These are phyloP conservation scores for Phymatocera aterrima DNA, from an alignment of 2,888 invertebrate genomes.

Conservation along the genomic window DNA sequence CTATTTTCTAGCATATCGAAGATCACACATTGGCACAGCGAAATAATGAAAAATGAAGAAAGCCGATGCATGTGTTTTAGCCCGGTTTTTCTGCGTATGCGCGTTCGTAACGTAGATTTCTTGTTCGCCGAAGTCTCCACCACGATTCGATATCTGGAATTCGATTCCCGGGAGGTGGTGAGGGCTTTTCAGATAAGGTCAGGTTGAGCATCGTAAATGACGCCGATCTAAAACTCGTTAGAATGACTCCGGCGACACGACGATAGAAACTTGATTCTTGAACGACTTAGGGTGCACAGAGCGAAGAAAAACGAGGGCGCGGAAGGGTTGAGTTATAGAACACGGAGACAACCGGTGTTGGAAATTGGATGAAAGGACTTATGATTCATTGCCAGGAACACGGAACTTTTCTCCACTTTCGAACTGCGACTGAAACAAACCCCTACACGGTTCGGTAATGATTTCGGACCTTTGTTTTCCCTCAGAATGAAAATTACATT, in stretches of 20 bases:
- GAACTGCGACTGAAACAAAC: constrained; percentile 3
- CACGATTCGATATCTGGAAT: neutral
- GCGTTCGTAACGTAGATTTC: neutral
- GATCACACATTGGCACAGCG: neutral
- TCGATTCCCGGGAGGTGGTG: neutral
- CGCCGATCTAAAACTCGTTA: constrained; percentile 31
- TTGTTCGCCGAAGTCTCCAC: neutral
- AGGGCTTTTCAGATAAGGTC: constrained; percentile 11
- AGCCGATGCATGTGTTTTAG: neutral
- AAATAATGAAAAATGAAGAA: neutral
- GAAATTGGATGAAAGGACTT: constrained; percentile 36
- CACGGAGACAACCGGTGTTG: constrained; percentile 40
- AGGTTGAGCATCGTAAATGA: constrained; percentile 3
- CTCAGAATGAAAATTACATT: neutral
- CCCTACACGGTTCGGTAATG: constrained; percentile 16
- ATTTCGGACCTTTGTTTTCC: constrained; percentile 2
- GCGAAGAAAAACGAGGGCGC: neutral
- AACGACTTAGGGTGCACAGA: neutral
- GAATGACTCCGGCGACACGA: neutral
- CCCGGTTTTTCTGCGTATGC: neutral
- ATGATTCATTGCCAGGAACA: constrained; percentile 33
- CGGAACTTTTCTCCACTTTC: neutral
- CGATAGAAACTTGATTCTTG: neutral
- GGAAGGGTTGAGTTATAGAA: constrained; percentile 30
- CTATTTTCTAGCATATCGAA: too few species aligned